Base-by-base conservation (phyloP, 1,140 invertebrate genomes). In the Caenorhabditis latens region DNA sequence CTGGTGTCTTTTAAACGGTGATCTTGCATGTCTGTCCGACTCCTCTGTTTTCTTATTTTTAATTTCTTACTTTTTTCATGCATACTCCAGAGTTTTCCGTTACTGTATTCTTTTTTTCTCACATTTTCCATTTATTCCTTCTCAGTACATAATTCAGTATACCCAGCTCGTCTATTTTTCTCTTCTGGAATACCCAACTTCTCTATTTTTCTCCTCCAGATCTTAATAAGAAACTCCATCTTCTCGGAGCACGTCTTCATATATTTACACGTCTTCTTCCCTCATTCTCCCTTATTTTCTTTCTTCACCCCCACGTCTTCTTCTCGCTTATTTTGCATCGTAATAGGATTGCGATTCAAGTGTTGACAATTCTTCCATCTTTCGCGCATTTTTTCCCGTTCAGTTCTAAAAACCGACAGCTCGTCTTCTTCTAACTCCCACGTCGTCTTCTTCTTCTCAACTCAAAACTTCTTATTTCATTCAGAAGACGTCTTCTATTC, bases 291-390 rank as follows among this genome's bases (percentile, higher is more conserved):
- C n/a, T 32, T 32, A 11, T 32, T 24, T 63, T 63, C 61, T 63
- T 6, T 32, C 32, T 63, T 63, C 71, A 6, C 42, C 42, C n/a
- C 65, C 65, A 32, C 65, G 55, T 63, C 24, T 21, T 79, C 46
- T 79, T 79, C 21, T n/a, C 14, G 71, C 71, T 50, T 50, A 79
- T 79, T 79, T 79, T 79, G 71, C 71, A 24, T 79, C 71, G 71
- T 50, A 79, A 79, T 79, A 79, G 46, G 71, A 79, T 79, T 79
- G 46, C 19, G 71, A 79, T 79, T 79, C 71, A 79, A 79, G 71
- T 79, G 71, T 84, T 63, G 40, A 43, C 83, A 58, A 61, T 61
- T 84, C 55, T 84, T 32, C 82, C 75, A 21, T 46, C 40, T 75
- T 48, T 75, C 43, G 8, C 43, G 7, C n/a, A 48, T 79, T 53